These are phyloP conservation scores for Belgica antarctica DNA, from an alignment of 2,888 invertebrate genomes.

Conservation along the genomic window DNA sequence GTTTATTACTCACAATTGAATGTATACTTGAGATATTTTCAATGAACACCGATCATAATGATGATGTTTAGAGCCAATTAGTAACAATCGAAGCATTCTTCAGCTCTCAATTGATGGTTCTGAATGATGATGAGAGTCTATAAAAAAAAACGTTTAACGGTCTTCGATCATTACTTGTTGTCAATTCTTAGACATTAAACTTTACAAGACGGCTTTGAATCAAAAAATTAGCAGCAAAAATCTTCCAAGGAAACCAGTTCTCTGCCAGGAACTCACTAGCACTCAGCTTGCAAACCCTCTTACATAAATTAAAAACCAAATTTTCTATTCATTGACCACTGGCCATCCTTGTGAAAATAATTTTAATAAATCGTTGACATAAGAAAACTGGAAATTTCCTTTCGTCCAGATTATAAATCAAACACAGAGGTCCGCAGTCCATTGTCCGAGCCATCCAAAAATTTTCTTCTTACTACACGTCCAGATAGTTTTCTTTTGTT, in stretches of 20 bases:
- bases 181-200: too few relatives aligned
- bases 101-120: not conserved
- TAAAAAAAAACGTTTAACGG: not conserved
- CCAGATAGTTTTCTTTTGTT: constrained; percentile 32
- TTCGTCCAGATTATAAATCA: constrained; percentile 40
- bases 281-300: not conserved
- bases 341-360: constrained; percentile 21
- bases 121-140: too few relatives aligned
- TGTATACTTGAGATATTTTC: too few relatives aligned
- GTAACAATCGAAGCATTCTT: not conserved
- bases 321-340: constrained; percentile 40
- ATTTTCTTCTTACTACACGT: constrained; percentile 25
- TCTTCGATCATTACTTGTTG: not conserved
- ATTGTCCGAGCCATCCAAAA: constrained; percentile 30
- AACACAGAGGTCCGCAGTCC: constrained; percentile 13
- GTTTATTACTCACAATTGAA: not conserved
- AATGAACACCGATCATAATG: too few relatives aligned
- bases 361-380: constrained; percentile 9
- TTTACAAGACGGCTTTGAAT: too few relatives aligned
- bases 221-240: not conserved
- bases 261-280: not conserved
- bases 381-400: constrained; percentile 24
- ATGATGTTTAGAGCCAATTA: not conserved
- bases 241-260: not conserved
- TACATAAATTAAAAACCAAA: constrained; percentile 34